A percentile compares a stretch with the other conserved stretches of the same genome.
Conservation (phyloP, 2,797 vertebrate species). For the Oreochromis mossambicus region DNA sequence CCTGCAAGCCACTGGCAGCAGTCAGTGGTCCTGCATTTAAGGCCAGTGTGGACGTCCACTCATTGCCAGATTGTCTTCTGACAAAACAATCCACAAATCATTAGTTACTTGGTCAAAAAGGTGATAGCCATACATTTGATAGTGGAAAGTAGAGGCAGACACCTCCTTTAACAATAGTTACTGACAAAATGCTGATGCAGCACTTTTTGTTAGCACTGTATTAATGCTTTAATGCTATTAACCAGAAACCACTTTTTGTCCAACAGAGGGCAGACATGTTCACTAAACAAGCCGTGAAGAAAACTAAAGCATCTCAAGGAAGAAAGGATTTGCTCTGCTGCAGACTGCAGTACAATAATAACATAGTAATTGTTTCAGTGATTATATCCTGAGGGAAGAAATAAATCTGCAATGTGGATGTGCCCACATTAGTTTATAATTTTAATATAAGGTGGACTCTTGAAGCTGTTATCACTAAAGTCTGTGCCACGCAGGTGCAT, state of each 20-base stretch:
- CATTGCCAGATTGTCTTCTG: neutral
- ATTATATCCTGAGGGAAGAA: neutral
- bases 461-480: neutral
- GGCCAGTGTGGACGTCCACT: too few relatives aligned
- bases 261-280: neutral
- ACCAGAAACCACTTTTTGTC: neutral
- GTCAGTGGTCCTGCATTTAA: too few relatives aligned
- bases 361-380: neutral
- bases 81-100: neutral
- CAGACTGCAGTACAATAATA: neutral
- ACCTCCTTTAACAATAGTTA: neutral
- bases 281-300: neutral
- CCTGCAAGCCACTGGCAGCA: too few relatives aligned
- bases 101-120: neutral
- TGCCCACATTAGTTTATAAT: neutral
- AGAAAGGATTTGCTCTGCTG: neutral
- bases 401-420: neutral
- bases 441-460: neutral
- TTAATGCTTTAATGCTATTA: too few relatives aligned
- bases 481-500: conserved; percentile 8
- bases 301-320: neutral
- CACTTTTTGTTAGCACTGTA: neutral
- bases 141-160: neutral
- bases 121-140: neutral
- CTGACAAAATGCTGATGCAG: neutral